Conservation (phyloP, 1,140 invertebrate genomes). For the Papilio dardanus region DNA sequence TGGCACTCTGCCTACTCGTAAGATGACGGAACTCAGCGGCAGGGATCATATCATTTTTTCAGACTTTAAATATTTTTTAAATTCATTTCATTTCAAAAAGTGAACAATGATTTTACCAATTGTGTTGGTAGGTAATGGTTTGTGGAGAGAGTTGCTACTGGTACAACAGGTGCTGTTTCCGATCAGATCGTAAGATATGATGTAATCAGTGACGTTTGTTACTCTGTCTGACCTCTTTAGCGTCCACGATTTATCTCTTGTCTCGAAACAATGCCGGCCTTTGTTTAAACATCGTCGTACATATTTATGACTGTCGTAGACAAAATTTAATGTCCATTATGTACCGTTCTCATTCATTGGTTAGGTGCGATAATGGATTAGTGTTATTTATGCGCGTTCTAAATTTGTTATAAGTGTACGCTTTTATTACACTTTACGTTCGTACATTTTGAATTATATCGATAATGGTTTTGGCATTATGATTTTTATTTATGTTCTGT, state of each 20-base stretch:
- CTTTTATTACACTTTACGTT: slow-evolving; percentile 6
- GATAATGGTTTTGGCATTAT: slow-evolving; percentile 4
- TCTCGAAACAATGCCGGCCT: slow-evolving; percentile 54
- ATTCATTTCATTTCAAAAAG: no score
- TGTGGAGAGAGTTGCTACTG: slow-evolving; percentile 28
- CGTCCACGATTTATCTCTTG: slow-evolving; percentile 50
- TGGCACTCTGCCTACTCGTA: no score
- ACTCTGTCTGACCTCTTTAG: slow-evolving; percentile 56
- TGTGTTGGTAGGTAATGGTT: not conserved
- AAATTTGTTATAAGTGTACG: slow-evolving; percentile 9
- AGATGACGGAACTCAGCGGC: no score
- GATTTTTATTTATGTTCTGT: not conserved
- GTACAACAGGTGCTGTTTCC: slow-evolving; percentile 49
- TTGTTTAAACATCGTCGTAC: slow-evolving; percentile 30
- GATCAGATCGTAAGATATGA: slow-evolving; percentile 58
- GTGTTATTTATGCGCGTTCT: slow-evolving; percentile 19
- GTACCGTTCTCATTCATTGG: slow-evolving; percentile 26
- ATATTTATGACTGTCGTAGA: slow-evolving; percentile 33
- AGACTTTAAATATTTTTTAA: no score
- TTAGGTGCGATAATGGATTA: slow-evolving; percentile 28
- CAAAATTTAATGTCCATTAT: slow-evolving; percentile 36
- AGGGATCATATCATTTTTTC: no score
- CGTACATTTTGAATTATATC: slow-evolving; percentile 3
- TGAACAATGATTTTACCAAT: not conserved
- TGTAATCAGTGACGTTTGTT: slow-evolving; percentile 61